Base-by-base conservation (phyloP, 2,113 vertebrate species). In the Nycticorax nycticorax region DNA sequence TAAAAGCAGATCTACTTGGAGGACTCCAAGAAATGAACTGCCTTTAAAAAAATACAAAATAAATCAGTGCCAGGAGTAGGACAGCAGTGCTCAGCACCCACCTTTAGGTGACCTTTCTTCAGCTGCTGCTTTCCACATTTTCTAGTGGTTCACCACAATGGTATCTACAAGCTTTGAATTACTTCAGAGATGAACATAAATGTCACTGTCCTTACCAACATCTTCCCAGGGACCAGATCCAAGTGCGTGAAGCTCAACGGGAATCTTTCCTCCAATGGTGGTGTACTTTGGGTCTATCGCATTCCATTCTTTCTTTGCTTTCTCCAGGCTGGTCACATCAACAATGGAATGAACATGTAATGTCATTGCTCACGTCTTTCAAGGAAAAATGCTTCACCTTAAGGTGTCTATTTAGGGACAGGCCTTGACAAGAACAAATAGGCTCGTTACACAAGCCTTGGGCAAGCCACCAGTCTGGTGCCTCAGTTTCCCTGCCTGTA, bases 291-390 rank as follows among this genome's bases (percentile, higher is more conserved):
- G 11, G 60, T 60, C 60, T 24, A 39, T 48, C 15, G 45, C 64
- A 23, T 89, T 45, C 17, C 53, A 50, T 18, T 5, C 4, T 20
- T 52, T 64, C 67, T 77, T 55, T 57, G 57, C 30, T 52, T 75
- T 72, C 52, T 50, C 30, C 37, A 84, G 43, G 55, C 26, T 23
- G 33, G 37, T 41, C 71, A 39, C 62, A 64, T 60, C 62, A 94
- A 68, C 69, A 77, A 35, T 3, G 10, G 39, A 45, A n/a, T n/a
- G n/a, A n/a, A n/a, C 23, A 16, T 0, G 0, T 35, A 26, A 55
- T 0, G 0, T 11, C 17, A 32, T 8, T 74, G 67, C 24, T 79
- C 0, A 0, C 9, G 28, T 47, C 82, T 60, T 85, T 66, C 39
- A 76, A 76, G 80, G 43, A 52, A 72, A 59, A 86, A 47, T 13